Base-by-base conservation (phyloP, 2,888 invertebrate genomes). In the Diaperis boleti region DNA sequence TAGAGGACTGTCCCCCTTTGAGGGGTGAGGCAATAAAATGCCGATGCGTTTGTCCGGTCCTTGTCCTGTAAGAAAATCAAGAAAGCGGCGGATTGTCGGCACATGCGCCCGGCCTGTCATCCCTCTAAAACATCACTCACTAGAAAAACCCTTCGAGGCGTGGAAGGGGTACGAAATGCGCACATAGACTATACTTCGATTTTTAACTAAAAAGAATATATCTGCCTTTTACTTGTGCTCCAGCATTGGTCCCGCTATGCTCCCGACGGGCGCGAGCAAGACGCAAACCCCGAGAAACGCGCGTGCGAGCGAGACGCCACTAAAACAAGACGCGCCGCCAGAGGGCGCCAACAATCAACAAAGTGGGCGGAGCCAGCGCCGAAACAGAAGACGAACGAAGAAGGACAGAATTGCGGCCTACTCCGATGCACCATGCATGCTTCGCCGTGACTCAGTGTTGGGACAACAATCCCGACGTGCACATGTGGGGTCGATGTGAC, bases 331-430 rank as follows among this genome's bases (percentile, higher is more conserved):
- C 69, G 72, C 63, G 83, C 72, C 77, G 74, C 62, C 72, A 81
- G 82, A 74, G 76, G 79, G 78, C 78, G 80, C 77, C 80, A 74
- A 71, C 72, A 74, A 76, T 77, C 81, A 80, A 80, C 86, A 85
- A 83, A 83, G 83, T 82, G 84, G 87, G 87, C 86, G 87, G 86
- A 84, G 87, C 85, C 82, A 83, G 82, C 82, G 83, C 82, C 84
- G 83, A 80, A 84, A 83, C 83, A 73, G 73, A 73, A 75, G 74
- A 71, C 74, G 71, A 69, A 62, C 57, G 45, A 64, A 70, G 70
- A 72, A 73, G 74, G 74, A 76, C 64, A 69, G 75, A 72, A 69
- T 68, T 64, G 66, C 72, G 70, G 73, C 70, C 74, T 71, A 84
- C 84, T 85, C 82, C 84, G 85, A 86, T 86, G 85, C 85, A 86